Evolutionary conservation across 1,140 invertebrate genomes (phyloP), one percentile per base, ranked within the genome.

Genomic region (Pararge aegeria): DNA sequence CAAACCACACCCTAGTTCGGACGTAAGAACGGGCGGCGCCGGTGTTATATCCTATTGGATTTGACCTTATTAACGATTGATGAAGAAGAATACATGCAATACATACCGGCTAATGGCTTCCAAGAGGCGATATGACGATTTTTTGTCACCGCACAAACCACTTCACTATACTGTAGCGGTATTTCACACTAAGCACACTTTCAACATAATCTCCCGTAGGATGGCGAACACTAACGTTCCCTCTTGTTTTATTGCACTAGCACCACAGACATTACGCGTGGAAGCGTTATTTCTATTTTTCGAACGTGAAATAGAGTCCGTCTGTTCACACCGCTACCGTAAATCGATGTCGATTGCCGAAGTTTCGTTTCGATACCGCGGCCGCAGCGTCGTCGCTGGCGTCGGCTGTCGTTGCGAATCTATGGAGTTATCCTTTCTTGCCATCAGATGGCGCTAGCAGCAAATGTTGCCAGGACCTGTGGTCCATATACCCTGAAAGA

Each of bases 331-430:
- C 78, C 75, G 70, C 76, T 72, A 68, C 68, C 66, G 72, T 71
- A 81, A 78, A 89, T 89, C 86, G 84, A 89, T 88, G 84, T 83
- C 75, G 73, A 15, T 87, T 88, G 84, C 82, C 75, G 69, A n/a
- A 80, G 74, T 81, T 86, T 82, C 78, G 59, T 66, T 72, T 81
- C 75, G 64, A 66, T 50, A 55, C 83, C 76, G 70, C 60, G 40
- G 51, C 64, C 61, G 62, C 55, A 57, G 71, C n/a, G n/a, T n/a
- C 55, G 73, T 73, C 81, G 81, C 78, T 80, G 65, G 55, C 48
- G 66, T 75, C 69, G 58, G 37, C 52, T 66, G 54, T 64, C 54
- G 55, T 55, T 57, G 42, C 30, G 40, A 60, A 60, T 18, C 34
- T 62, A 50, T 29, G 1, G 20, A 40, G 10, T 57, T 46, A 29